Evolutionary conservation across 1,140 invertebrate genomes (phyloP).

Genomic region (Melanaphis sacchari): DNA sequence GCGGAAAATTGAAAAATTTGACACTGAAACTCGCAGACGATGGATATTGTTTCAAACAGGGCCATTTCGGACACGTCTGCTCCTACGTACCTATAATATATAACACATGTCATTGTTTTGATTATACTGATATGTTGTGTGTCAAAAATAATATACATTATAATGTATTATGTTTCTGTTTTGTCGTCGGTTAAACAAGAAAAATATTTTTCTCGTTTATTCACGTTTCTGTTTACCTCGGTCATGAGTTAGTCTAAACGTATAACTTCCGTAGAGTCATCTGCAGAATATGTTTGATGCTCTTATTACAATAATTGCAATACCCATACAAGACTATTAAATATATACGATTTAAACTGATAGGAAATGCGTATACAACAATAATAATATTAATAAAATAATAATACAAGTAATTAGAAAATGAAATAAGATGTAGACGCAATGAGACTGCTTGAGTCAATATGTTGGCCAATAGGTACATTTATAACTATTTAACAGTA

Average conservation of each 20-base stretch:
- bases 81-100: not conserved
- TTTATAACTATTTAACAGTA: not conserved
- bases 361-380: too few species aligned
- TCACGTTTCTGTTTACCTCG: not conserved
- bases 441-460: not conserved
- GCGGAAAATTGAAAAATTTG: not conserved
- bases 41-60: not conserved
- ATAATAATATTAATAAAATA: too few species aligned
- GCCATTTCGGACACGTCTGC: not conserved
- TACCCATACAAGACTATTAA: too few species aligned
- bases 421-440: too few species aligned
- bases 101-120: not conserved
- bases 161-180: not conserved
- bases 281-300: not conserved
- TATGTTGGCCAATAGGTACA: not conserved
- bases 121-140: not conserved
- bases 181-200: not conserved
- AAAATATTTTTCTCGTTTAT: not conserved
- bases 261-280: not conserved
- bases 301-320: not conserved
- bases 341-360: too few species aligned
- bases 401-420: too few species aligned
- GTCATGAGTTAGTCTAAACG: not conserved
- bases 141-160: not conserved
- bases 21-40: not conserved